Conservation (phyloP, 2,888 invertebrate genomes). For the Pachydiplax longipennis region DNA sequence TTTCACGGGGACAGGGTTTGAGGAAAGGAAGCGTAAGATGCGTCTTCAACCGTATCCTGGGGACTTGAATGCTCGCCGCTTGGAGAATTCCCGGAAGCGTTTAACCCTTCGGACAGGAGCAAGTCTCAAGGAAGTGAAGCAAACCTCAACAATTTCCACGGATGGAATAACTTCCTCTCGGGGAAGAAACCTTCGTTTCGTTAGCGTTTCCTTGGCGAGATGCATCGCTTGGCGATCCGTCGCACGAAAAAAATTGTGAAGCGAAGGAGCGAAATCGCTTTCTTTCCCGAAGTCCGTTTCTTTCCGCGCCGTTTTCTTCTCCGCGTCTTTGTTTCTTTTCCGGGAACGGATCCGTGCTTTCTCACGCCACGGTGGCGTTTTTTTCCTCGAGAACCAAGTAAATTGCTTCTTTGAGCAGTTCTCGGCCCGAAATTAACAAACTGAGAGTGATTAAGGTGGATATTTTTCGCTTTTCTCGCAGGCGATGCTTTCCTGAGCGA, state of each 20-base stretch:
- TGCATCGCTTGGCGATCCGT: constrained; percentile 28
- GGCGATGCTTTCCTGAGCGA: too few relatives aligned
- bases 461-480: not conserved
- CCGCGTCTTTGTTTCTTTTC: not conserved
- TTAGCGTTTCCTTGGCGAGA: not conserved
- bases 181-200: not conserved
- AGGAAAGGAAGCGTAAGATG: not conserved
- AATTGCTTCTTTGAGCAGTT: constrained; percentile 5
- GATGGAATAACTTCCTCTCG: constrained; percentile 3
- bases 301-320: not conserved
- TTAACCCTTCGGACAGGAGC: not conserved
- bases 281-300: not conserved
- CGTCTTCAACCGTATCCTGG: not conserved
- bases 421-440: constrained; percentile 12
- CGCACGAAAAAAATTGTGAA: not conserved
- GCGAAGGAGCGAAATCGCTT: constrained; percentile 1
- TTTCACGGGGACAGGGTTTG: not conserved
- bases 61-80: not conserved
- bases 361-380: not conserved
- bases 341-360: not conserved
- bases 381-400: not conserved
- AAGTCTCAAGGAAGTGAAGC: not conserved
- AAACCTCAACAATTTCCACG: constrained; percentile 9
- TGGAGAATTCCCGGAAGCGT: not conserved
- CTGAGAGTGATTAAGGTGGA: constrained; percentile 3